Evolutionary conservation across 2,797 vertebrate genomes (phyloP).

Genomic region (Poliocrania exsul): DNA sequence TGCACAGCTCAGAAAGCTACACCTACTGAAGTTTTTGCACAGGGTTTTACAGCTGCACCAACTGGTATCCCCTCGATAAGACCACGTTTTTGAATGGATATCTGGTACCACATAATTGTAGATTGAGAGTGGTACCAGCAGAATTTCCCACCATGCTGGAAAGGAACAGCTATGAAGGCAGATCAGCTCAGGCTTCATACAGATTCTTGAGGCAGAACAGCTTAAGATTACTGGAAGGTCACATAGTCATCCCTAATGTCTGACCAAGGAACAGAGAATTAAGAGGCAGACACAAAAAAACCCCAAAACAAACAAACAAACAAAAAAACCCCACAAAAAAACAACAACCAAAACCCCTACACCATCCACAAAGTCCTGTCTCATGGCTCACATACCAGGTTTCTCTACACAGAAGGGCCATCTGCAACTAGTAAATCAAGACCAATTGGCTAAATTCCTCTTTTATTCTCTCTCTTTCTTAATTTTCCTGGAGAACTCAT

Average conservation of each 20-base stretch:
- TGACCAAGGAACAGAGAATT: background rate
- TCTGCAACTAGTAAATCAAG: background rate
- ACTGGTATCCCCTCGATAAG: background rate
- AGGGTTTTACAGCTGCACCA: background rate
- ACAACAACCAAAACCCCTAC: rapidly evolving
- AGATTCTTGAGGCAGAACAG: background rate
- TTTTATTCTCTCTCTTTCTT: background rate
- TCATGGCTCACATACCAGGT: rapidly evolving
- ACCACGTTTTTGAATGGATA: background rate
- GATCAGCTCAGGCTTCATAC: background rate
- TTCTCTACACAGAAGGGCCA: background rate
- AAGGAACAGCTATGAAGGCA: background rate
- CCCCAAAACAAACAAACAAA: no score
- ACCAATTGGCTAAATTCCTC: background rate
- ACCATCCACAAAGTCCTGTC: background rate
- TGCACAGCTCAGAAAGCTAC: background rate
- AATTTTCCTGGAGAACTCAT: background rate
- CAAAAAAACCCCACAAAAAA: background rate
- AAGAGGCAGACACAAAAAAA: background rate
- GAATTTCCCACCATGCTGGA: rapidly evolving
- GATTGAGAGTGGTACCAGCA: background rate
- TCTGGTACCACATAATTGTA: background rate
- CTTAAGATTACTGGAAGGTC: background rate
- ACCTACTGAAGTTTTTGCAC: background rate
- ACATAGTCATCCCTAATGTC: rapidly evolving